Percentiles rank a stretch among this genome's conserved stretches.
These are phyloP conservation scores for Steinernema khuongi DNA, from an alignment of 1,140 invertebrate genomes.

Conservation along the genomic window DNA sequence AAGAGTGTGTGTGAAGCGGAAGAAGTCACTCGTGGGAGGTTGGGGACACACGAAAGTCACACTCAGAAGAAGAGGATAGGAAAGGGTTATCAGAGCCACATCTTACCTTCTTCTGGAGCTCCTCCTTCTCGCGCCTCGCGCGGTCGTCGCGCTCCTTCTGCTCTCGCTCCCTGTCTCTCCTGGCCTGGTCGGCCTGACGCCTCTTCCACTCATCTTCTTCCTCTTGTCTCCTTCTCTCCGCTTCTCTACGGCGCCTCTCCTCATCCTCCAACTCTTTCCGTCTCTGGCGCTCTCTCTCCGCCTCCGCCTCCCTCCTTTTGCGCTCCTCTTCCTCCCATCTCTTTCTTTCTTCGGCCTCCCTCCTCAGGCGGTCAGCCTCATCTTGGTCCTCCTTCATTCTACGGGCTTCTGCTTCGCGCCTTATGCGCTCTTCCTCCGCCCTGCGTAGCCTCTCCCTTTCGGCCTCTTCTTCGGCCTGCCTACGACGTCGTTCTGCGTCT, in stretches of 20 bases:
- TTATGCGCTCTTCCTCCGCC: constrained; percentile 51
- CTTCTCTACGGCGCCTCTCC: constrained; percentile 17
- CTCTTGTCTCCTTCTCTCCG: constrained; percentile 1
- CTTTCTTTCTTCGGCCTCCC: constrained; percentile 37
- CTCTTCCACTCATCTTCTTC: no score
- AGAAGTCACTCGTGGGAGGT: constrained; percentile 5
- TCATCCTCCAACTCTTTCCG: constrained; percentile 37
- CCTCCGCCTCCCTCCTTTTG: constrained; percentile 21
- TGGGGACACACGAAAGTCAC: constrained; percentile 3
- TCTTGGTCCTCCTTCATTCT: constrained; percentile 35
- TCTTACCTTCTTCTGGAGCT: neutral
- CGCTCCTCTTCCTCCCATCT: constrained; percentile 51
- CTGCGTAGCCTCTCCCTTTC: constrained; percentile 38
- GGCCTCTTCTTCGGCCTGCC: constrained; percentile 39
- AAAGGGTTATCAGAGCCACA: neutral
- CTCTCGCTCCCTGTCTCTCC: neutral
- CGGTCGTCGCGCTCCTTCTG: neutral
- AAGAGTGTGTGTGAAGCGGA: neutral
- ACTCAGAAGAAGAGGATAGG: neutral
- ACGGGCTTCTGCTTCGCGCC: constrained; percentile 27
- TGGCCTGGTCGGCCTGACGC: neutral
- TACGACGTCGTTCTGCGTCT: constrained; percentile 34
- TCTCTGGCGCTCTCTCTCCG: no score
- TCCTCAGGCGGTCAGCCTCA: constrained; percentile 35
- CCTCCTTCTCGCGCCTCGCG: no score